Conservation (phyloP, 2,888 invertebrate genomes). For the Elegia similella region DNA sequence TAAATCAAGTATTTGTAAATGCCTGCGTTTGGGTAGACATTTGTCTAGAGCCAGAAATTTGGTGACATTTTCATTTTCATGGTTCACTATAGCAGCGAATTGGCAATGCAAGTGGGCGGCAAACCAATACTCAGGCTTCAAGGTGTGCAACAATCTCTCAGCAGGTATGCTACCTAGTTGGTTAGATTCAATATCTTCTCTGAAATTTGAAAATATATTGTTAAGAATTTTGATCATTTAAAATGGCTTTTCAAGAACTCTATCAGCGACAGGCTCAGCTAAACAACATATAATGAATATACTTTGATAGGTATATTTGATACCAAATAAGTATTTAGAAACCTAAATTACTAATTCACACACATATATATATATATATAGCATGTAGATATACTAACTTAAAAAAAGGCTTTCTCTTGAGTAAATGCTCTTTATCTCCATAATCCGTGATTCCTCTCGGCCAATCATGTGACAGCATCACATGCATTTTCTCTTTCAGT, state of each 20-base stretch:
- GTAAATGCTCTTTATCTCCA: conserved; percentile 88
- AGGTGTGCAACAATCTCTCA: conserved; percentile 88
- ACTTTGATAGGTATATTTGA: too few species aligned
- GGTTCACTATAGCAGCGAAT: conserved; percentile 93
- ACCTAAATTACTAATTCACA: too few species aligned
- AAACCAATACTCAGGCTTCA: conserved; percentile 97
- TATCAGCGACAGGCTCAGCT: too few species aligned
- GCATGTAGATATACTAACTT: conserved; percentile 73
- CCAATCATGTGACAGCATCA: conserved; percentile 99
- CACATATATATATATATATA: neutral
- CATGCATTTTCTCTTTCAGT: conserved; percentile 86
- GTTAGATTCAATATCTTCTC: conserved; percentile 90
- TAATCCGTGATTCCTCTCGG: conserved; percentile 92
- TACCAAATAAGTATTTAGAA: too few species aligned
- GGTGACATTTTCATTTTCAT: conserved; percentile 81
- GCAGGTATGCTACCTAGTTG: conserved; percentile 93
- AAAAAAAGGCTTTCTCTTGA: conserved; percentile 91
- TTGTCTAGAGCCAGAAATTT: conserved; percentile 98
- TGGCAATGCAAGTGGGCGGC: conserved; percentile 98
- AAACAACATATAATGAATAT: too few species aligned
- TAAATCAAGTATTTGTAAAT: conserved; percentile 91
- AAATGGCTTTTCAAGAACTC: too few species aligned
- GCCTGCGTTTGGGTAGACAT: conserved; percentile 93
- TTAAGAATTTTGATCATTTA: too few species aligned
- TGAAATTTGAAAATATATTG: too few species aligned